Base-by-base conservation (phyloP, 2,113 vertebrate species). In the Pampusana beccarii region DNA sequence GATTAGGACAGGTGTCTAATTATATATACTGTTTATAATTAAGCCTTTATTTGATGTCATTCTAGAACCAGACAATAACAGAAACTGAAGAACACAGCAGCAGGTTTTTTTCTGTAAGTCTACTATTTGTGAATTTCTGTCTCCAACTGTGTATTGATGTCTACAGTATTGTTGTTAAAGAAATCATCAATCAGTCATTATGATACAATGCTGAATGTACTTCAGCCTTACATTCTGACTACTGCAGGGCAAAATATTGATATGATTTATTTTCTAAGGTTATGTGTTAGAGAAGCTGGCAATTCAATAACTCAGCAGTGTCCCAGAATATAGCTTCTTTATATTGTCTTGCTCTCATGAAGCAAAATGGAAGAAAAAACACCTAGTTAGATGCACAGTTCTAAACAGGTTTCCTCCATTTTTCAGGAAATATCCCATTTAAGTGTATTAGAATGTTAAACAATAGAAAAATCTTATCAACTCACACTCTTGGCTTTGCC, bases 251-350 rank as follows among this genome's bases (percentile, higher is more conserved):
- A 92, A 88, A 92, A 88, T 71, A 82, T 70, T 61, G 80, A 83
- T 77, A 92, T 24, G 18, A 64, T 95, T 90, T 91, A 73, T 91
- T 92, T 89, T 91, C 72, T 78, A 86, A 86, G 87, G 64, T 87
- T 73, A 54, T 20, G 13, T 65, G 46, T 82, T 91, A 83, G 7
- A 80, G 80, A 92, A 62, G 73, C 50, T 62, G 46, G 65, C 69
- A 91, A 72, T 85, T 85, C 78, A 94, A 44, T 91, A 97, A 95
- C 70, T 71, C 84, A 80, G 72, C 40, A 86, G 48, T 19, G 46
- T 94, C 50, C 69, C 83, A 74, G 67, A 80, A 67, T 74, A 69
- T 11, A 72, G 24, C 9, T 80, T 51, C 48, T 78, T 74, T 81
- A 60, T 60, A 21, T 58, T 89, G 58, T 73, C 61, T 64, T 70